A percentile compares a stretch with the other conserved stretches of the same genome.
Conservation (phyloP, 2,797 vertebrate species). For the Hyperoplus immaculatus region DNA sequence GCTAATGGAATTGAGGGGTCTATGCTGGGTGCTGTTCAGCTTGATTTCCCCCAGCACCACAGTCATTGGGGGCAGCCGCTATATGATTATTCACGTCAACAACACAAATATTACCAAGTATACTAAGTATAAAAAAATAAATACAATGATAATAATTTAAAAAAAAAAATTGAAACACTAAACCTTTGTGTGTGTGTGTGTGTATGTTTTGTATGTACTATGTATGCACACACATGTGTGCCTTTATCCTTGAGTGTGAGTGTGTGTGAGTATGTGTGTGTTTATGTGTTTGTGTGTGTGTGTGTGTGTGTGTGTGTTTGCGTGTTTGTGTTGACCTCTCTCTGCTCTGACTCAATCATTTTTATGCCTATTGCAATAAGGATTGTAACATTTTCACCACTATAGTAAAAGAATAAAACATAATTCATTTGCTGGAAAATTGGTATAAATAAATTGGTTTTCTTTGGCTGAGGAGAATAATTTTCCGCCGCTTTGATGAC, state of each 20-base stretch:
- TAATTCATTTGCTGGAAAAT: slow-evolving; percentile 78
- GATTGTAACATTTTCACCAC: slow-evolving; percentile 75
- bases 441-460: slow-evolving; percentile 80
- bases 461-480: slow-evolving; percentile 65
- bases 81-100: slow-evolving; percentile 48
- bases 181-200: background rate
- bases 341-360: slow-evolving; percentile 76
- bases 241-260: slow-evolving; percentile 29
- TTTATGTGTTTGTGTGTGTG: background rate
- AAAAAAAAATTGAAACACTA: background rate
- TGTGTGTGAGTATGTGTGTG: slow-evolving; percentile 8
- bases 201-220: slow-evolving; percentile 6
- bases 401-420: slow-evolving; percentile 42
- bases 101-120: slow-evolving; percentile 44
- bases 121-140: no score
- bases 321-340: slow-evolving; percentile 51
- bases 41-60: slow-evolving; percentile 56
- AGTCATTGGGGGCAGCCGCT: slow-evolving; percentile 21
- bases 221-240: background rate
- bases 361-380: slow-evolving; percentile 77
- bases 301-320: slow-evolving; percentile 30
- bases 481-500: slow-evolving; percentile 47
- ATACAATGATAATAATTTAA: no score
- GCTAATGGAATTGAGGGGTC: slow-evolving; percentile 70
- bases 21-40: slow-evolving; percentile 64